Conservation (phyloP, 2,888 invertebrate species). For the Nebria brevicollis region DNA sequence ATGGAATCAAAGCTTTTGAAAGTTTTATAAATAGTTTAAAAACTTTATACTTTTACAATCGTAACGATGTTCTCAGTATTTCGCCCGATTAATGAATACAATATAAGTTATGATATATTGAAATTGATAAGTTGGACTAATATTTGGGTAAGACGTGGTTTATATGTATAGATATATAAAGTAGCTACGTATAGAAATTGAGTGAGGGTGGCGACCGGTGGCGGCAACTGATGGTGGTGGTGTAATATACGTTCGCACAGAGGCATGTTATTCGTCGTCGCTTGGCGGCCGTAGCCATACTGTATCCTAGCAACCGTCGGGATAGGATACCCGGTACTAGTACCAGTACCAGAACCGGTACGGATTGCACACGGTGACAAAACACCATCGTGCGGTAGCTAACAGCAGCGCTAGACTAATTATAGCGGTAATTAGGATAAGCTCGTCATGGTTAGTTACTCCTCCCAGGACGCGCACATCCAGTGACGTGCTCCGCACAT, state of each 20-base stretch:
- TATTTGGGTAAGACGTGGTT: background rate
- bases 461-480: slow-evolving; percentile 29
- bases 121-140: background rate
- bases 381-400: slow-evolving; percentile 56
- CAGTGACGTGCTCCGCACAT: background rate
- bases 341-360: background rate
- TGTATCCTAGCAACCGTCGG: slow-evolving; percentile 37
- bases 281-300: slow-evolving; percentile 16
- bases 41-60: no score
- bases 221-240: slow-evolving; percentile 6
- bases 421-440: slow-evolving; percentile 64
- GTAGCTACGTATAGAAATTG: background rate
- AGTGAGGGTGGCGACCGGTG: slow-evolving; percentile 11
- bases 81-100: no score
- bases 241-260: background rate
- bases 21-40: no score
- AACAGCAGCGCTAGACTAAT: slow-evolving; percentile 60
- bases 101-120: no score
- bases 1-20: no score
- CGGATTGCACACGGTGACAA: slow-evolving; percentile 55
- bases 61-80: no score
- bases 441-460: slow-evolving; percentile 61
- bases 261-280: slow-evolving; percentile 28
- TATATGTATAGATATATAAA: background rate
- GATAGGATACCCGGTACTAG: background rate